phyloP scores from a whole-genome alignment of 2,113 vertebrate genomes.

The Petaurus breviceps region DNA sequence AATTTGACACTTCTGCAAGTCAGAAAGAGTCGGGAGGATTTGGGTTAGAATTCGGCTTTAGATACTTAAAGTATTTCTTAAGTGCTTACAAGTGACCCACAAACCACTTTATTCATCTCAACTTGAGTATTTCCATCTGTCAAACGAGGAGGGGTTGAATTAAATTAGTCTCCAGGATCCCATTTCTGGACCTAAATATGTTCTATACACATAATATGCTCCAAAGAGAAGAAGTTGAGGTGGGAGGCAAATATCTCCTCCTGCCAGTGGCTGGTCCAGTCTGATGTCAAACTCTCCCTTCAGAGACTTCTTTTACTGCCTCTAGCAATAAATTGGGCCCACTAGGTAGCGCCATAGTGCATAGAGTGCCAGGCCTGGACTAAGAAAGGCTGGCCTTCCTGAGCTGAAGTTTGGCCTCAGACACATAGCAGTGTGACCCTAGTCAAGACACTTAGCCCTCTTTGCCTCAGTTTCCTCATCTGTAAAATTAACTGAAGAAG shows the following conservation, averaged over 20 bases:
- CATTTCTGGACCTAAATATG: too few relatives aligned
- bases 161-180: not conserved
- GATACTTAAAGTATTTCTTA: not conserved
- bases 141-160: not conserved
- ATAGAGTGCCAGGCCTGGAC: too few relatives aligned
- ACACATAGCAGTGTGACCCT: too few relatives aligned
- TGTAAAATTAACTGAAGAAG: too few relatives aligned
- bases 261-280: not conserved
- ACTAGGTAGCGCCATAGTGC: too few relatives aligned
- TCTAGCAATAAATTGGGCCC: not conserved
- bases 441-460: too few relatives aligned
- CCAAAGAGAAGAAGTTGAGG: not conserved
- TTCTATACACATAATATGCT: not conserved
- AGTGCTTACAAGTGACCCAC: not conserved
- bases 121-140: not conserved
- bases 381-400: too few relatives aligned
- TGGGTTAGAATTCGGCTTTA: not conserved
- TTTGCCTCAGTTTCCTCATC: too few relatives aligned
- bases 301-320: not conserved
- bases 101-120: not conserved
- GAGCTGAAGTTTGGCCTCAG: too few relatives aligned
- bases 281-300: not conserved
- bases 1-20: not conserved
- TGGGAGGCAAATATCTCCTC: too few relatives aligned
- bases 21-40: not conserved